Evolutionary conservation across 2,797 vertebrate species (phyloP).

Genomic region (Anas capensis): DNA sequence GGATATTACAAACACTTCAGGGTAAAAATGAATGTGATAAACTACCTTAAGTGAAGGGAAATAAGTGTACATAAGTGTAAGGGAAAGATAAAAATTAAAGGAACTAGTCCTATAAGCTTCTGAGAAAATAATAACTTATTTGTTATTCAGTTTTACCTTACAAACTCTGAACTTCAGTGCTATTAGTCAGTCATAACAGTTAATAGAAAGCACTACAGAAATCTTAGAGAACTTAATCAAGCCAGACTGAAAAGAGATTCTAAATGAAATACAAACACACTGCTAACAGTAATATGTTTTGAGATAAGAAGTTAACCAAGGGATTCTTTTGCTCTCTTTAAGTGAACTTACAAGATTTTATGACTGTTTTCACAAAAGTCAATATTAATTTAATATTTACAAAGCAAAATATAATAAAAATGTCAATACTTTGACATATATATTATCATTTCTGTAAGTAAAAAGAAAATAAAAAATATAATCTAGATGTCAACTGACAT

Average conservation of each 20-base stretch:
- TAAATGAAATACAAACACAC: background rate
- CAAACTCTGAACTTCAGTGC: background rate
- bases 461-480: background rate
- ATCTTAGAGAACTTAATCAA: background rate
- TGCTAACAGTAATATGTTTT: background rate
- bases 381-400: background rate
- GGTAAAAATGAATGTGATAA: background rate
- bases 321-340: background rate
- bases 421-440: background rate
- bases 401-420: background rate
- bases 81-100: background rate
- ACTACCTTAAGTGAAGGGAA: background rate
- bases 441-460: background rate
- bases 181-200: background rate
- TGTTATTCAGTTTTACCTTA: background rate
- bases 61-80: background rate
- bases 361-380: background rate
- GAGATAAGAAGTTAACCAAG: background rate
- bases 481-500: background rate
- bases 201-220: background rate
- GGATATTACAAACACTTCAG: background rate
- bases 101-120: background rate
- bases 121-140: background rate
- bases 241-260: background rate
- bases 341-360: background rate